Base-by-base conservation (phyloP, 2,888 invertebrate species). In the Micoletzkya japonica region DNA sequence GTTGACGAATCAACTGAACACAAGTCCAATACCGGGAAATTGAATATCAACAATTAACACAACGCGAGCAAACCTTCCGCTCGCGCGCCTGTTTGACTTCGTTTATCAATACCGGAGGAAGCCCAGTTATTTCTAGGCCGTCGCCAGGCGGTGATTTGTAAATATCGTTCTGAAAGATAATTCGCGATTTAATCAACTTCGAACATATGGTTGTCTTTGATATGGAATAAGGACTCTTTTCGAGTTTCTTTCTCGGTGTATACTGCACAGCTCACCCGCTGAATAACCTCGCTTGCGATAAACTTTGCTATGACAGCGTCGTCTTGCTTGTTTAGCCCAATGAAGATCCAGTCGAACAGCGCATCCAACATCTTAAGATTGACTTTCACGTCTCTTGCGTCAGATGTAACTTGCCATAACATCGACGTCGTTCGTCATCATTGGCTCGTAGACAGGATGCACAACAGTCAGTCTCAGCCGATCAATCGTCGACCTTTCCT, bases 291-390 rank as follows among this genome's bases (percentile, higher is more conserved):
- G 44, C 61, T 61, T 17, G 44, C 24, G 17, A 64, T 10, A 26
- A n/a, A 64, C 10, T 32, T 64, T 1, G 36, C 52, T 4, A 39
- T 0, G 20, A 57, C 49, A 7, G 37, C 34, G 32, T 67, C 67
- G n/a, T 67, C 67, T 17, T 67, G 67, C 24, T 56, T 67, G n/a
- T 57, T 67, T 1, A 67, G n/a, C 3, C 67, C 67, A 14, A 57
- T 32, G 57, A 67, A 67, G 57, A 67, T 67, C 67, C 67, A 67
- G 14, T 67, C 67, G 36, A 57, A 57, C 1, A 67, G 28, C 24
- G 67, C 57, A 26, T 67, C 67, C 20, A 67, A 49, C n/a, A 67
- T 32, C 67, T 67, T 36, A 64, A 54, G 52, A 52, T 52, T 4
- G 24, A 17, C 17, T 6, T 52, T 52, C 17, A 52, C 10, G n/a